Conservation (phyloP, 2,113 vertebrate genomes). For the Myotis davidii region DNA sequence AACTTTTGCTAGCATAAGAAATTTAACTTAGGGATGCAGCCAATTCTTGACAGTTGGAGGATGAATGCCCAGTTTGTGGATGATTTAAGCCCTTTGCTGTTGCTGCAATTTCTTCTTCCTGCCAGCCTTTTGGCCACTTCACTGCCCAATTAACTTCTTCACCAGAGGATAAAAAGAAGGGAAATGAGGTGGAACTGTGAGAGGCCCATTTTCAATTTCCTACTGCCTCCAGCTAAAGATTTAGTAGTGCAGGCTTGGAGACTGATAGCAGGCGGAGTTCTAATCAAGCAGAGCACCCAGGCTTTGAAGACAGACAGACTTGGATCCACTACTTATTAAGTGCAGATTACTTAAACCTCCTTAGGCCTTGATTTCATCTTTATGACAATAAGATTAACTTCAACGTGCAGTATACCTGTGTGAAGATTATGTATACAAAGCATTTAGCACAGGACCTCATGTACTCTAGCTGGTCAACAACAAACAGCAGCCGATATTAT, state of each 20-base stretch:
- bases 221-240: slow-evolving; percentile 61
- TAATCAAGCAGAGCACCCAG: not conserved
- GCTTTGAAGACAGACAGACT: not conserved
- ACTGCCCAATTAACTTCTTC: slow-evolving; percentile 74
- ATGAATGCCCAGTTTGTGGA: slow-evolving; percentile 56
- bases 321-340: not conserved
- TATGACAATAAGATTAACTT: not conserved
- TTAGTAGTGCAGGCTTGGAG: slow-evolving; percentile 9
- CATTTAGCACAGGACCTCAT: not conserved
- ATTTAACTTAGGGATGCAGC: slow-evolving; percentile 7
- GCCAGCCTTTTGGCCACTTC: slow-evolving; percentile 61
- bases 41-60: not conserved
- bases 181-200: slow-evolving; percentile 67
- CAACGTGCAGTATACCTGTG: not conserved
- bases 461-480: not conserved
- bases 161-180: slow-evolving; percentile 70
- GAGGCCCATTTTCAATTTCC: slow-evolving; percentile 66
- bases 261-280: slow-evolving; percentile 23
- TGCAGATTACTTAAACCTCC: slow-evolving; percentile 19
- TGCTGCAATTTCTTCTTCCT: slow-evolving; percentile 62
- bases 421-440: not conserved
- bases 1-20: slow-evolving; percentile 13
- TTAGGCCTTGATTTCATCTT: not conserved
- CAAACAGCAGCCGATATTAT: not conserved
- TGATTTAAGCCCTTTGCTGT: slow-evolving; percentile 64